These are phyloP conservation scores for Premnoplex brunnescens DNA, from an alignment of 2,797 vertebrate species.

Conservation along the genomic window DNA sequence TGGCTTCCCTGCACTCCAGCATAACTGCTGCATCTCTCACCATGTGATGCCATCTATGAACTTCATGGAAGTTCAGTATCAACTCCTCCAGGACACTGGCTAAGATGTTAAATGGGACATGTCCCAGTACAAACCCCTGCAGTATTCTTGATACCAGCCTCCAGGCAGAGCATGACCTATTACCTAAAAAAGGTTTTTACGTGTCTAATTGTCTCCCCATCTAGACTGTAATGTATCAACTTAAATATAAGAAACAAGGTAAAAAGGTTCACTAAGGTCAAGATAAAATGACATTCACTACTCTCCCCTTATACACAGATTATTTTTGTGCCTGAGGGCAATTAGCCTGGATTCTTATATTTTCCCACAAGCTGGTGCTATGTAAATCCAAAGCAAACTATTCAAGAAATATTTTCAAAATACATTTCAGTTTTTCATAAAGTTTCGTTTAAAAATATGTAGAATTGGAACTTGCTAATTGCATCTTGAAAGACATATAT, in stretches of 20 bases:
- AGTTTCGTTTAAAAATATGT: slow-evolving; percentile 23
- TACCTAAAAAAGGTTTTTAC: neutral
- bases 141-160: neutral
- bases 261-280: neutral
- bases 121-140: neutral
- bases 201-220: neutral
- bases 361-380: neutral
- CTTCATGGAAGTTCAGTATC: neutral
- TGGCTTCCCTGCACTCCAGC: neutral
- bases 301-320: neutral
- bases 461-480: slow-evolving; percentile 30
- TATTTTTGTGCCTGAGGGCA: neutral
- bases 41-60: neutral
- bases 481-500: neutral
- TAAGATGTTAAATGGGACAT: neutral
- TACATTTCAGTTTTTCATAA: neutral
- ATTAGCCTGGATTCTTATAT: neutral
- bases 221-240: neutral
- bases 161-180: neutral
- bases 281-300: neutral
- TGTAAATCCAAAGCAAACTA: neutral
- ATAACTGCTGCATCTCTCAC: neutral
- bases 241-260: neutral
- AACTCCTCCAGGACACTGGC: neutral
- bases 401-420: slow-evolving; percentile 11